These are phyloP conservation scores for Parazoanthus swiftii DNA, from an alignment of 92 coral and sea anemone species.

Conservation along the genomic window DNA sequence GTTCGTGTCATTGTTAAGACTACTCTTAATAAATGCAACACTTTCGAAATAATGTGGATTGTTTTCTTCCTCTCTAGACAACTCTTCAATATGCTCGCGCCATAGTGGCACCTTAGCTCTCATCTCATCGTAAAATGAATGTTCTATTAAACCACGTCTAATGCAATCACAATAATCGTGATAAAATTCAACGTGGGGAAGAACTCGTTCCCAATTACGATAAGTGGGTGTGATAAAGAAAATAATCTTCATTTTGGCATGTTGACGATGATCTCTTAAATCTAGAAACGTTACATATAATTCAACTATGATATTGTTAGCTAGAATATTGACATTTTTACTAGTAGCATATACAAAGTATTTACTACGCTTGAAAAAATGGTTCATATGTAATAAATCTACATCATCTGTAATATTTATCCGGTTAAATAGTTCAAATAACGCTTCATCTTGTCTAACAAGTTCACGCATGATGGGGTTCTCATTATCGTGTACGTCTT, in stretches of 20 bases:
- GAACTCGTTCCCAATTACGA: background rate
- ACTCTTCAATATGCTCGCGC: background rate
- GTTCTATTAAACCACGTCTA: background rate
- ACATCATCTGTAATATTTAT: background rate
- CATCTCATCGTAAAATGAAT: background rate
- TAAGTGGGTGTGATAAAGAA: background rate
- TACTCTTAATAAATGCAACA: background rate
- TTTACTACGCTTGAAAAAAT: background rate
- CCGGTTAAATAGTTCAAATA: background rate
- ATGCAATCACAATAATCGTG: background rate
- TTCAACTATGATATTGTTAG: background rate
- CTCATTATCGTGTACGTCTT: conserved; percentile 7
- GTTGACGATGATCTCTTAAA: background rate
- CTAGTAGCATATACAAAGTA: background rate
- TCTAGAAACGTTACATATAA: background rate
- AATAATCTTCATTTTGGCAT: background rate
- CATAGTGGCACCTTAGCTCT: background rate
- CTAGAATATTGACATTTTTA: background rate
- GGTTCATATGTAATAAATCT: conserved; percentile 7
- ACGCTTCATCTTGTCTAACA: no score
- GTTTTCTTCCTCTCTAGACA: background rate
- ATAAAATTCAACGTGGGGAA: background rate
- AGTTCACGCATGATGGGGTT: no score
- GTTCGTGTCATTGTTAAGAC: background rate
- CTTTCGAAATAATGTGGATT: background rate